Base-by-base conservation (phyloP, 2,888 invertebrate species). In the Drosophila demipolita region DNA sequence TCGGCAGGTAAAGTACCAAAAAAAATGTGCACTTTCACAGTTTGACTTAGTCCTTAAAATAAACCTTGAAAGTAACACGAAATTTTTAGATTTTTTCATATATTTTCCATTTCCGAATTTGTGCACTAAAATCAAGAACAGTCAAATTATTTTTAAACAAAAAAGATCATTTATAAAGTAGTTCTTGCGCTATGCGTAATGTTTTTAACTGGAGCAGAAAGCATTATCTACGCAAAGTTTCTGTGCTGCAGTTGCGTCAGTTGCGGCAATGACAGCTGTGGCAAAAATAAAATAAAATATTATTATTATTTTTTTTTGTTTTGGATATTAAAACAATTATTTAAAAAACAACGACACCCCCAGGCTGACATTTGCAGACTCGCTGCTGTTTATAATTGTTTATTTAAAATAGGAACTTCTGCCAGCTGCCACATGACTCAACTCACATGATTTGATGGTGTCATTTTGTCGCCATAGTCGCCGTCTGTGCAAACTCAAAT, bases 361-460 rank as follows among this genome's bases (percentile, higher is more conserved):
- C 36, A 32, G 20, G 32, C 15, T 23, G 20, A 59, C 23, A 48
- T n/a, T 59, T n/a, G n/a, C 48, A n/a, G 20, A 32, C 9, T 57
- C 40, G 29, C 29, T 32, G 55, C 9, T 26, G 11, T 15, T 6
- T 38, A 17, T 50, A 60, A 69, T 50, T 75, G 69, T 68, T 75
- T 49, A 61, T 59, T 33, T 20, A 26, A 63, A 69, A 60, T 64
- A 33, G 66, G 35, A 40, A 11, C 17, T 0, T 15, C 54, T 23
- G 7, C 35, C 52, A 45, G 66, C 29, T 29, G 32, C 7, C 60
- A 65, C 45, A 52, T 60, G 66, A 6, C 52, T 26, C 26, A 36
- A 48, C 23, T 72, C 75, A 49, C 66, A 78, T 54, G 54, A 23
- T 9, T 40, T 70, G 48, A 45, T 70, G 42, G 40, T 66, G 71